phyloP scores from a whole-genome alignment of 2,888 invertebrate species.

The Drosophila mercatorum region DNA sequence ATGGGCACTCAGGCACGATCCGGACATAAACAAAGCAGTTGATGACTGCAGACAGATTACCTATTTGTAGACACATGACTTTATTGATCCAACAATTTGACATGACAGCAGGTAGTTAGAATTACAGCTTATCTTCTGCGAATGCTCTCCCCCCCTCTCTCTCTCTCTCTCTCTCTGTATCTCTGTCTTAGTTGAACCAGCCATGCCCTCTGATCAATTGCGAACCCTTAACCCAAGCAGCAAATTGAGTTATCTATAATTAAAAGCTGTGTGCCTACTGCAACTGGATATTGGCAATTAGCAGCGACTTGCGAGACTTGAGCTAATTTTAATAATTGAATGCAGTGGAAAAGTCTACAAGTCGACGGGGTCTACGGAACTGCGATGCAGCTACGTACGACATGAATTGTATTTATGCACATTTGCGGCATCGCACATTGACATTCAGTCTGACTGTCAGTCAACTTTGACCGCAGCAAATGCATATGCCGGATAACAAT shows the following conservation, averaged over 20 bases:
- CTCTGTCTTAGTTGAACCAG: background rate
- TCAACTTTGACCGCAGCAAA: conserved; percentile 74
- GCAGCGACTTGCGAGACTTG: conserved; percentile 39
- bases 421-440: conserved; percentile 26
- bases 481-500: conserved; percentile 41
- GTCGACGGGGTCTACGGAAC: background rate
- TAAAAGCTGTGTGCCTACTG: conserved; percentile 19
- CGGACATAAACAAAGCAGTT: conserved; percentile 45
- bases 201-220: conserved; percentile 7
- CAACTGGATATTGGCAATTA: conserved; percentile 46
- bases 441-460: conserved; percentile 58
- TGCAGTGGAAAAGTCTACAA: conserved; percentile 50
- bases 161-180: background rate
- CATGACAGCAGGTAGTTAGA: conserved; percentile 15
- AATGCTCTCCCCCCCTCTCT: background rate
- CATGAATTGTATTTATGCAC: background rate
- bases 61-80: conserved; percentile 46
- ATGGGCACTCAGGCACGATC: conserved; percentile 27
- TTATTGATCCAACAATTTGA: conserved; percentile 16
- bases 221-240: conserved; percentile 4
- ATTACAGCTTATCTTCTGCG: background rate
- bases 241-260: conserved; percentile 25
- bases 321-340: conserved; percentile 62
- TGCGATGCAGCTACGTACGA: background rate
- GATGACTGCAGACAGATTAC: conserved; percentile 43